Conservation (phyloP, 2,113 vertebrate genomes). For the Oostethus manadensis region DNA sequence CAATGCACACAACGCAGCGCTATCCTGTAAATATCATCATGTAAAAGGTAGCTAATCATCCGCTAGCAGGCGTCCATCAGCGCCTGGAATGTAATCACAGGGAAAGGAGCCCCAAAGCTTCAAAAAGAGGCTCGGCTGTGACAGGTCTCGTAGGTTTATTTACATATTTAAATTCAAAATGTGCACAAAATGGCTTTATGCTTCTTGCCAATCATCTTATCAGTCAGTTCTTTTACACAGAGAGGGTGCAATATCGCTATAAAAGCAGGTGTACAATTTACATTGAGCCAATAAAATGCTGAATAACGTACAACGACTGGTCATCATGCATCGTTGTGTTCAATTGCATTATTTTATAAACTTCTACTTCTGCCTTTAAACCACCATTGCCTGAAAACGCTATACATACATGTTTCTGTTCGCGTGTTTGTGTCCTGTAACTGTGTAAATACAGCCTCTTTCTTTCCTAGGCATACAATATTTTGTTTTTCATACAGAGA, state of each 20-base stretch:
- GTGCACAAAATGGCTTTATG: background rate
- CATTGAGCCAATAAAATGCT: background rate
- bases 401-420: too few species aligned
- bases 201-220: conserved; percentile 4
- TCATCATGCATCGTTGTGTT: background rate
- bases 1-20: conserved; percentile 22
- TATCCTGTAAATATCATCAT: conserved; percentile 27
- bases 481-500: too few species aligned
- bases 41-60: conserved; percentile 40
- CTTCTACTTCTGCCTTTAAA: too few species aligned
- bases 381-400: too few species aligned
- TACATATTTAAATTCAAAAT: conserved; percentile 24
- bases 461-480: too few species aligned
- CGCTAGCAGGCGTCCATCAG: conserved; percentile 44
- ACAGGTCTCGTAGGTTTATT: conserved; percentile 13
- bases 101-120: conserved; percentile 9
- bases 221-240: background rate
- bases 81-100: conserved; percentile 9
- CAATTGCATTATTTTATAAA: background rate
- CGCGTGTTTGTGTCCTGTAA: too few species aligned
- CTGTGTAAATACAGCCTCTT: too few species aligned
- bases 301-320: background rate
- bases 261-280: background rate
- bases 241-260: background rate
- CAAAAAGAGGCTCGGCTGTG: conserved; percentile 9